Conservation (phyloP, 2,888 invertebrate species). For the Anaspis maculata region DNA sequence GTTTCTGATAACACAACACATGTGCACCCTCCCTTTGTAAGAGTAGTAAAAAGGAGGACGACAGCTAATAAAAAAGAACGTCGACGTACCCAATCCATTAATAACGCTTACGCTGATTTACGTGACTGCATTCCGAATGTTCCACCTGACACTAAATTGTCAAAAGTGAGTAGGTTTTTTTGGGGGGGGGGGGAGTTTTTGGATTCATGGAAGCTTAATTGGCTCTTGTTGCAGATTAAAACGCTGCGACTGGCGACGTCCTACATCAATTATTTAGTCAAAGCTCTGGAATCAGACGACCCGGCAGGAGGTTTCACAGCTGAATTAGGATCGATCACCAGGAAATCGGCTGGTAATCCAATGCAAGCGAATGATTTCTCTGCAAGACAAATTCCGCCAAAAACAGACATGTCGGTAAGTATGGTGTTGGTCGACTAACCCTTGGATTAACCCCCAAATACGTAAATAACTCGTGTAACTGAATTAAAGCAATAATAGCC, state of each 20-base stretch:
- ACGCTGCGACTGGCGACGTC: conserved; percentile 87
- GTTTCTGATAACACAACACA: conserved; percentile 8
- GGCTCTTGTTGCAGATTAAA: conserved; percentile 82
- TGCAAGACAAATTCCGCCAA: conserved; percentile 29
- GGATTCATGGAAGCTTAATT: too few relatives aligned
- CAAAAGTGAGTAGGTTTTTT: too few relatives aligned
- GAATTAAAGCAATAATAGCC: conserved; percentile 8
- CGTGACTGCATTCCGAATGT: conserved; percentile 94
- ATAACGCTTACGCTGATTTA: conserved; percentile 88
- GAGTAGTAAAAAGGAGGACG: conserved; percentile 69
- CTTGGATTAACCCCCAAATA: conserved; percentile 3
- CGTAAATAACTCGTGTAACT: conserved; percentile 9
- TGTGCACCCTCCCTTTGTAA: conserved; percentile 38
- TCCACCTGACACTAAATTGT: conserved; percentile 89
- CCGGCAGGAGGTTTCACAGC: conserved; percentile 83
- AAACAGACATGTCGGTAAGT: conserved; percentile 37
- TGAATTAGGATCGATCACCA: conserved; percentile 53
- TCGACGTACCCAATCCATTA: conserved; percentile 85
- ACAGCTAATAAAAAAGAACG: conserved; percentile 95
- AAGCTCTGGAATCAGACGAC: conserved; percentile 79
- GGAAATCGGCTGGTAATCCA: conserved; percentile 31
- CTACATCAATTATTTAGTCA: conserved; percentile 87
- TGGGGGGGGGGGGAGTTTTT: too few relatives aligned
- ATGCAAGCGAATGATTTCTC: conserved; percentile 31
- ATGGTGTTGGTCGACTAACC: conserved; percentile 7